Evolutionary conservation across 2,888 invertebrate genomes (phyloP).

Genomic region (Steinernema scapterisci): DNA sequence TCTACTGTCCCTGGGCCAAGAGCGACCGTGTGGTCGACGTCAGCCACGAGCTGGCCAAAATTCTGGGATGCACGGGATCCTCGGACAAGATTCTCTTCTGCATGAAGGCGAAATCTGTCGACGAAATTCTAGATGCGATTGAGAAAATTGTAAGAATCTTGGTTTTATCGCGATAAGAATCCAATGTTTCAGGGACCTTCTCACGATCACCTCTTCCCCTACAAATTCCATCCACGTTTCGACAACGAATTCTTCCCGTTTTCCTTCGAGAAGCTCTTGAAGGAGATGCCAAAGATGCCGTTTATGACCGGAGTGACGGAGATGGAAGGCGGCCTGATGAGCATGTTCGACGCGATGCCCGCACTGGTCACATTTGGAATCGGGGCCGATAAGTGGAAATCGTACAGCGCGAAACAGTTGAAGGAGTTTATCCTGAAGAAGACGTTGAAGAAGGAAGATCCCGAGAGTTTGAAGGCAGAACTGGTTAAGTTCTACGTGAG

Average conservation of each 20-base stretch:
- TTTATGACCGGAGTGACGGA: slow-evolving; percentile 30
- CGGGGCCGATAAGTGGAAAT: slow-evolving; percentile 34
- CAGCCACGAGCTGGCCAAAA: slow-evolving; percentile 36
- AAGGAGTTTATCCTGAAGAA: slow-evolving; percentile 39
- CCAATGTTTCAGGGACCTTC: slow-evolving; percentile 31
- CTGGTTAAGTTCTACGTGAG: slow-evolving; percentile 47
- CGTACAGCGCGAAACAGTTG: slow-evolving; percentile 36
- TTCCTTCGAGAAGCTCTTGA: slow-evolving; percentile 24
- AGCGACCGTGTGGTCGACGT: slow-evolving; percentile 48
- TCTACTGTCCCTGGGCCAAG: slow-evolving; percentile 51
- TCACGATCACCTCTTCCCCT: slow-evolving; percentile 33
- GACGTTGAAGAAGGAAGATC: slow-evolving; percentile 30
- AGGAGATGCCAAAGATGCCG: slow-evolving; percentile 16
- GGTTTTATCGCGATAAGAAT: not conserved
- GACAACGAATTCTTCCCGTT: slow-evolving; percentile 35
- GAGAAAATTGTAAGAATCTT: slow-evolving; percentile 51
- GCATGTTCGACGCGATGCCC: slow-evolving; percentile 30
- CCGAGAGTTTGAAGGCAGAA: slow-evolving; percentile 32
- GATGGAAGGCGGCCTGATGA: slow-evolving; percentile 33
- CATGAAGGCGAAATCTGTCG: slow-evolving; percentile 48
- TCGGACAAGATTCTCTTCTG: slow-evolving; percentile 47
- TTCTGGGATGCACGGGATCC: slow-evolving; percentile 36
- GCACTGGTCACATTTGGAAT: slow-evolving; percentile 33
- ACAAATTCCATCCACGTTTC: slow-evolving; percentile 37
- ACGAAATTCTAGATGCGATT: slow-evolving; percentile 51